Base-by-base conservation (phyloP, 2,888 invertebrate genomes). In the Rhorus exstirpatorius region DNA sequence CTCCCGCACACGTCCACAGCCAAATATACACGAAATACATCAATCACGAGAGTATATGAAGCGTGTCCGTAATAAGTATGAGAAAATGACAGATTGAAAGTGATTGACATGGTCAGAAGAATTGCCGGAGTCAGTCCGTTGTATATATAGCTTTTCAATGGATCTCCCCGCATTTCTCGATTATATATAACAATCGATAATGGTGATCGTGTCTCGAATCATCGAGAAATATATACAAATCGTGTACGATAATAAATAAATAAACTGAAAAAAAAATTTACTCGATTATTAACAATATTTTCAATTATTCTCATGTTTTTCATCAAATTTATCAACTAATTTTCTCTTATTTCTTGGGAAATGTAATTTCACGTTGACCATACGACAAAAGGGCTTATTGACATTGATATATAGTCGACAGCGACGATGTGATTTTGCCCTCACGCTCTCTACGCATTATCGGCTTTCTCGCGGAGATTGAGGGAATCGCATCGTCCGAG, bases 21-120 rank as follows among this genome's bases (percentile, higher is more conserved):
- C n/a, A 58, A 55, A 72, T 44, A 31, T 19, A 58, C 31, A 71
- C n/a, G 24, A 46, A 24, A 31, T 46, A 71, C 41, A 46, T 71
- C 35, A 46, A 21, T 60, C 71, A 53, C 53, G 24, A 26, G 26
- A 35, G 21, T 10, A 14, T 12, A 3, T 19, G 7, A 49, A 31
- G 35, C 46, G 63, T 14, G 19, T 17, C 21, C 12, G 35, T n/a
- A 31, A 38, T 17, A 49, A 55, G 35, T 60, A 68, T n/a, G n/a
- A 75, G 26, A n/a, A 44, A 65, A 60, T 12, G 38, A 60, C 78
- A 79, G 68, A 80, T 80, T 67, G 35, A 72, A 68, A n/a, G n/a
- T n/a, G n/a, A n/a, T n/a, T n/a, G 53, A 76, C 74, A 41, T 60
- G 80, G 77, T 21, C 51, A 63, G 63, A 19, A 21, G 58, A 61